A percentile compares a stretch with the other conserved stretches of the same genome.
Conservation (phyloP, 1,140 invertebrate genomes). For the Acyrthosiphon pisum region DNA sequence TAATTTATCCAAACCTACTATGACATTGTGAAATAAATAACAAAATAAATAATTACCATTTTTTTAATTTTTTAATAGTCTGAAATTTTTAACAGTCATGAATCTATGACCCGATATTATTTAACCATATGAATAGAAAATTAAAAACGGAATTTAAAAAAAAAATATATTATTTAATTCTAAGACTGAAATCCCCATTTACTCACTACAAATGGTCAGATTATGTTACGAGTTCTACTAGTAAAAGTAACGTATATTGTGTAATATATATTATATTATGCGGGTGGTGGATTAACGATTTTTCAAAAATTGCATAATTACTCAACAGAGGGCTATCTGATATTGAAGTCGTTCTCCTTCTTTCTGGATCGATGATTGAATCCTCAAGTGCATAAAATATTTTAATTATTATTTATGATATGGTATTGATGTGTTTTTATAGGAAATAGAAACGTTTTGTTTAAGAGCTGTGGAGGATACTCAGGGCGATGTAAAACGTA, state of each 20-base stretch:
- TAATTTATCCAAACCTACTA: neutral
- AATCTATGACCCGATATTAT: neutral
- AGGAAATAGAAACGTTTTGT: conserved; percentile 96
- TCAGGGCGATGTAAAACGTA: conserved; percentile 83
- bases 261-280: no score
- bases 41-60: neutral
- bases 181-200: neutral
- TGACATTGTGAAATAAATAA: neutral
- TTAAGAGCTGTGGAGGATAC: conserved; percentile 94
- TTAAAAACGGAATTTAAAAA: neutral
- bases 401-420: neutral
- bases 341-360: neutral
- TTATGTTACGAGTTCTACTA: neutral
- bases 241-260: neutral
- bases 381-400: neutral
- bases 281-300: neutral
- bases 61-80: neutral
- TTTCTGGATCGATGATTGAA: neutral
- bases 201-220: no score
- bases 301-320: neutral
- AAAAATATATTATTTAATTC: neutral
- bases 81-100: neutral
- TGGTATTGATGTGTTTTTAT: neutral
- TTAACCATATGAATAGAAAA: neutral
- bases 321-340: neutral